Percentiles rank a stretch among this genome's conserved stretches.
Conservation (phyloP, 2,888 invertebrate genomes). For the Teleogryllus oceanicus region DNA sequence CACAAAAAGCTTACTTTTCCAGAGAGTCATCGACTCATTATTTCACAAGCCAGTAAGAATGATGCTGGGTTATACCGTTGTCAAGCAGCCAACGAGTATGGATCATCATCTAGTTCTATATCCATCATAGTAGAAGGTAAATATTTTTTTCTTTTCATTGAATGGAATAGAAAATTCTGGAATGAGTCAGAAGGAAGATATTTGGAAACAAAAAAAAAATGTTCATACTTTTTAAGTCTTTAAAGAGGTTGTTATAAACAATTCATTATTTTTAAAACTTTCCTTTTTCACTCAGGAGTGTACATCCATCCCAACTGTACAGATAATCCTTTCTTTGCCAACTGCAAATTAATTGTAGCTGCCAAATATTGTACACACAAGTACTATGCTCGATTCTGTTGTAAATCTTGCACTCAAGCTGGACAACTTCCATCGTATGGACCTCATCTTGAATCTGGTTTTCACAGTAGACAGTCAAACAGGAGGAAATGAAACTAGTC, state of each 20-base stretch:
- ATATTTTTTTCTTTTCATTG: conserved; percentile 28
- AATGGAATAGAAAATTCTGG: too few species aligned
- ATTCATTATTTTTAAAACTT: too few species aligned
- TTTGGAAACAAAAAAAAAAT: too few species aligned
- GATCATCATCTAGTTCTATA: conserved; percentile 60
- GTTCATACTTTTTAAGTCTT: too few species aligned
- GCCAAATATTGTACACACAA: conserved; percentile 81
- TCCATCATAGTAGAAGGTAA: conserved; percentile 74
- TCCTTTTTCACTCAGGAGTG: conserved; percentile 53
- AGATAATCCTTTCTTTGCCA: conserved; percentile 84
- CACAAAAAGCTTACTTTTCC: conserved; percentile 33
- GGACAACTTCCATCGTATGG: conserved; percentile 63
- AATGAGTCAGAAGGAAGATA: too few species aligned
- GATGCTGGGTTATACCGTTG: conserved; percentile 84
- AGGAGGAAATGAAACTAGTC: conserved; percentile 33
- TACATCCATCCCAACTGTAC: conserved; percentile 76
- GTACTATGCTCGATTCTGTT: conserved; percentile 87
- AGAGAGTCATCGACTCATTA: conserved; percentile 68
- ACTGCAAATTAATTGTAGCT: conserved; percentile 82
- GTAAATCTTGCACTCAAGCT: conserved; percentile 84
- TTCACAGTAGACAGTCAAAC: conserved; percentile 5
- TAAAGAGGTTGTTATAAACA: too few species aligned
- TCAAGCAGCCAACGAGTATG: conserved; percentile 73
- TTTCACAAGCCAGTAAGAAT: conserved; percentile 58
- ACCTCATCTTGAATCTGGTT: conserved; percentile 47